Evolutionary conservation across 2,888 invertebrate species (phyloP).

Genomic region (Eulithis prunata): DNA sequence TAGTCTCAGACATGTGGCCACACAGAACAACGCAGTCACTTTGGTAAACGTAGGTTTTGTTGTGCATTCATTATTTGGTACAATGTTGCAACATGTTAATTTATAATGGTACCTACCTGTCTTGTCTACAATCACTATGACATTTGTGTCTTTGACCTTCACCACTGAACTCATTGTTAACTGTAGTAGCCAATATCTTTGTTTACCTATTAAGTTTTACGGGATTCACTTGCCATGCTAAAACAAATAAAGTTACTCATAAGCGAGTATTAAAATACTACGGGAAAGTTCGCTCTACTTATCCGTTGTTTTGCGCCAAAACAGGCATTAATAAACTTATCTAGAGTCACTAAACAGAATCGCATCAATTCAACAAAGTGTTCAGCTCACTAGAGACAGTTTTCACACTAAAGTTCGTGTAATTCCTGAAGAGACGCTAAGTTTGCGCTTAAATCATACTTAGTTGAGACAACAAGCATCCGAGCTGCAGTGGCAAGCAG

Average conservation of each 20-base stretch:
- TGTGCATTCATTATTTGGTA: background rate
- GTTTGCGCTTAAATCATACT: conserved; percentile 68
- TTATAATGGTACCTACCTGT: too few relatives aligned
- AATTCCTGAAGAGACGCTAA: conserved; percentile 60
- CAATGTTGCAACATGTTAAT: too few relatives aligned
- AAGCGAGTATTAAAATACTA: too few relatives aligned
- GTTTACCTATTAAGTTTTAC: too few relatives aligned
- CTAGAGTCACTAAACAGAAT: conserved; percentile 15
- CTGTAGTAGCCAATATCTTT: too few relatives aligned
- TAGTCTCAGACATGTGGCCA: background rate
- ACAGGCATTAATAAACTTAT: conserved; percentile 21
- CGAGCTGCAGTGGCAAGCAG: conserved; percentile 40
- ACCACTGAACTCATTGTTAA: too few relatives aligned
- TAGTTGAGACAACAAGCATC: conserved; percentile 59
- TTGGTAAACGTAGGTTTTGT: background rate
- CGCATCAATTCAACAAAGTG: conserved; percentile 35
- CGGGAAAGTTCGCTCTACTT: background rate
- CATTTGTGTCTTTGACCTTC: too few relatives aligned
- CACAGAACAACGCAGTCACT: conserved; percentile 1
- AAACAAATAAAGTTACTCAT: too few relatives aligned
- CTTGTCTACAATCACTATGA: too few relatives aligned
- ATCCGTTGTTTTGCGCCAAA: conserved; percentile 10
- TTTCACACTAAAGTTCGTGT: conserved; percentile 58
- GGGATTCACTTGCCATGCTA: too few relatives aligned
- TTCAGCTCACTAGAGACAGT: conserved; percentile 41